phyloP scores from a whole-genome alignment of 2,888 invertebrate species.

The Alentia gelatinosa region DNA sequence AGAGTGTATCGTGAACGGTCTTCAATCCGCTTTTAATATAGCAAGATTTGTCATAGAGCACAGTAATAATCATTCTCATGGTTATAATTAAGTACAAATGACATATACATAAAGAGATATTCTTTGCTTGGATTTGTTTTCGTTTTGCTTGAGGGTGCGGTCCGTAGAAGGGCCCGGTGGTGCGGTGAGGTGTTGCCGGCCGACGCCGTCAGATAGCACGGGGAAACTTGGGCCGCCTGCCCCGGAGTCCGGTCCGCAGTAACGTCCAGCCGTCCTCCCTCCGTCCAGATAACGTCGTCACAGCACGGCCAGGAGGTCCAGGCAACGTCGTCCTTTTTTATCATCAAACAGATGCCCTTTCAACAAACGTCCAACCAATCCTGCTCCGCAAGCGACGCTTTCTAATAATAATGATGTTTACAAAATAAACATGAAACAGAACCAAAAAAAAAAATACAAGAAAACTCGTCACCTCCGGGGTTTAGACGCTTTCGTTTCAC shows the following conservation, averaged over 20 bases:
- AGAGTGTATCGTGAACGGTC: neutral
- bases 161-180: neutral
- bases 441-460: too few relatives aligned
- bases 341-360: neutral
- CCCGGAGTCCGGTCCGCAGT: neutral
- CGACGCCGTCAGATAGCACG: neutral
- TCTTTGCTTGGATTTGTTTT: neutral
- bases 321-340: neutral
- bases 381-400: neutral
- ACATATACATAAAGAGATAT: constrained; percentile 23
- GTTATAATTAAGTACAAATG: constrained; percentile 26
- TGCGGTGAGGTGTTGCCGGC: neutral
- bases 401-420: neutral
- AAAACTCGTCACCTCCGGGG: neutral
- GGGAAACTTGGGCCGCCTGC: neutral
- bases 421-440: too few relatives aligned
- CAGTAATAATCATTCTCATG: neutral
- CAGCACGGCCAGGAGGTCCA: too few relatives aligned
- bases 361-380: neutral
- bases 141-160: neutral
- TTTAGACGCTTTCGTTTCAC: neutral
- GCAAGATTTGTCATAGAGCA: neutral
- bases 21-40: neutral
- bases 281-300: neutral
- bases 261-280: too few relatives aligned